Base-by-base conservation (phyloP, 2,113 vertebrate species). In the Collichthys lucidus region DNA sequence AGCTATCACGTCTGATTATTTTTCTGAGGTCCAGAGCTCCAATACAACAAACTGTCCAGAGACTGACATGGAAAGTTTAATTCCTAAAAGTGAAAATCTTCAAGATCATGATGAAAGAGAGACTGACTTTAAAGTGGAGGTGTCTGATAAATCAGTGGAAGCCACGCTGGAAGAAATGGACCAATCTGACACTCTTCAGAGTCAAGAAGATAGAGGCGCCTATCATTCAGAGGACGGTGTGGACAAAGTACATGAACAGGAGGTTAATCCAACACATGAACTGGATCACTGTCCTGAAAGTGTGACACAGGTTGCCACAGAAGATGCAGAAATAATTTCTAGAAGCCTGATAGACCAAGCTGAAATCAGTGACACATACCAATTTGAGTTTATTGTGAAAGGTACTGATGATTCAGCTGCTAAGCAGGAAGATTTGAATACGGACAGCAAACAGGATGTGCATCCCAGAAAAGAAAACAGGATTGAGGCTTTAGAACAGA, bases 361-460 rank as follows among this genome's bases (percentile, higher is more conserved):
- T 61, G 24, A 40, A 40, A 8, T 40, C 35, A 8, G 7, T 40
- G 35, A 40, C 7, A 40, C 35, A 40, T 40, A 40, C 35, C 35
- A 40, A 40, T 40, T 40, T 59, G 20, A 69, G 15, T 17, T 22
- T 12, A 11, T 16, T 8, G 14, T 52, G 10, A 57, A 55, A 81
- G 53, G 9, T 19, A 17, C 0, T 57, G 56, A 65, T 44, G 20
- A 64, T 52, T 60, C 65, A 52, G 4, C 3, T 26, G 22, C 11
- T 3, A 40, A 70, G 3, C 47, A 70, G 11, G 56, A 85, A n/a
- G 11, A 26, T 53, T 80, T 26, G 63, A 42, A 49, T 63, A 50
- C 20, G 66, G 47, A 29, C 16, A 20, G 40, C 11, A 74, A 61
- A 20, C 20, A 11, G 4, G 44, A 55, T 31, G 19, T 26, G 1